Percentiles rank a stretch among this genome's conserved stretches.
phyloP scores from a whole-genome alignment of 2,888 invertebrate genomes.

The Meloe dianella region DNA sequence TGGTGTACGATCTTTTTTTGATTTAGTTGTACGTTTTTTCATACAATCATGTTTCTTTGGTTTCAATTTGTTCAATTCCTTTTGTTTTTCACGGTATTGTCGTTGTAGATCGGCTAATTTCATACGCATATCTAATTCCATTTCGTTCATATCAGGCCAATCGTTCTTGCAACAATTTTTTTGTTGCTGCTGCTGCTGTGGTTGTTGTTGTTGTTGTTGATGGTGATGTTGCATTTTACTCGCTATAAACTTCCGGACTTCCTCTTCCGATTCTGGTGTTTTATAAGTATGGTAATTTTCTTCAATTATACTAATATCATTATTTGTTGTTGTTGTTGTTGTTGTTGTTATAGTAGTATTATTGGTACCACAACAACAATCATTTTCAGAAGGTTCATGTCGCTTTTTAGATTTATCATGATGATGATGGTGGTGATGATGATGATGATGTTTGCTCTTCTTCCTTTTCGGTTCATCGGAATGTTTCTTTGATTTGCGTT shows the following conservation, averaged over 20 bases:
- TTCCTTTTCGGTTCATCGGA: constrained; percentile 57
- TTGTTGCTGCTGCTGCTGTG: neutral
- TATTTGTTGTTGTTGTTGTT: constrained; percentile 33
- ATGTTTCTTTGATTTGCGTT: constrained; percentile 58
- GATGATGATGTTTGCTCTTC: constrained; percentile 49
- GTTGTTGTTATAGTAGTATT: constrained; percentile 7
- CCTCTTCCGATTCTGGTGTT: constrained; percentile 59
- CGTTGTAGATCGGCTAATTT: constrained; percentile 81
- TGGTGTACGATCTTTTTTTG: constrained; percentile 59
- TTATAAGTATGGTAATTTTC: constrained; percentile 51
- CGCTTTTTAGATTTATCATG: constrained; percentile 38
- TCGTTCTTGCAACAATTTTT: constrained; percentile 51
- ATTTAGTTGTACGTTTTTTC: constrained; percentile 60
- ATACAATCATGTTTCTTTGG: constrained; percentile 60
- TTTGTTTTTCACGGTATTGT: constrained; percentile 83
- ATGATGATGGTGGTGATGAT: constrained; percentile 13
- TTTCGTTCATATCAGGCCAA: constrained; percentile 68
- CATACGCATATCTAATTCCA: constrained; percentile 83
- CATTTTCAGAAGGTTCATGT: constrained; percentile 15
- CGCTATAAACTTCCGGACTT: constrained; percentile 53
- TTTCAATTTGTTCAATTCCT: constrained; percentile 76
- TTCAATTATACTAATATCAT: constrained; percentile 14
- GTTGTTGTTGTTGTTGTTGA: neutral
- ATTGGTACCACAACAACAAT: neutral
- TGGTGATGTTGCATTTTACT: constrained; percentile 48